A percentile compares a stretch with the other conserved stretches of the same genome.
Evolutionary conservation across 2,888 invertebrate genomes (phyloP).

Genomic region (Drosophila anomelani): DNA sequence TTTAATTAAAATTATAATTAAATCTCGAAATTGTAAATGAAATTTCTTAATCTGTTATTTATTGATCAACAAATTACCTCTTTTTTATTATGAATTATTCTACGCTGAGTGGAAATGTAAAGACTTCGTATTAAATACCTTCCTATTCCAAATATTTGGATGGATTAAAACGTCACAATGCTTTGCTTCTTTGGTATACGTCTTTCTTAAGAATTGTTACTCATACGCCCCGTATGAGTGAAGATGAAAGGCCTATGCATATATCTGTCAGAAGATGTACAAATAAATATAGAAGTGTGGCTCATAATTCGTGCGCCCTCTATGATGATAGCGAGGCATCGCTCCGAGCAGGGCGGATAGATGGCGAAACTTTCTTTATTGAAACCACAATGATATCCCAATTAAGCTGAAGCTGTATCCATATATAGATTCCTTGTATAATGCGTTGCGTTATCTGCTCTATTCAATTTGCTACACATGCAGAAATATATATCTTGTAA

Average conservation of each 20-base stretch:
- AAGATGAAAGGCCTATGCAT: constrained; percentile 40
- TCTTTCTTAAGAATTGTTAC: constrained; percentile 49
- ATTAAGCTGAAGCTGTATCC: constrained; percentile 1
- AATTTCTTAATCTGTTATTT: not conserved
- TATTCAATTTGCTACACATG: constrained; percentile 29
- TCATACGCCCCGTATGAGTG: constrained; percentile 46
- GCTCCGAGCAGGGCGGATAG: not conserved
- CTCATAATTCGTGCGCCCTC: not conserved
- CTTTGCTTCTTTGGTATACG: constrained; percentile 9
- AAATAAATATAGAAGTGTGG: constrained; percentile 17
- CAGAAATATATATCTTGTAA: not conserved
- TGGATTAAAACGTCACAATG: constrained; percentile 23
- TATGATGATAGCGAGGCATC: not conserved
- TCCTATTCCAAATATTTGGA: constrained; percentile 5
- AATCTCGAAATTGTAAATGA: too few species aligned
- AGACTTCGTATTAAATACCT: not conserved
- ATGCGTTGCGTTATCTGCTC: constrained; percentile 26
- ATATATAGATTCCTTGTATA: constrained; percentile 10
- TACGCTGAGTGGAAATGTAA: not conserved
- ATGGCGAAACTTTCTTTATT: constrained; percentile 10
- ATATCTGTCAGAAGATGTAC: not conserved
- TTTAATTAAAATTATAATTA: constrained; percentile 4
- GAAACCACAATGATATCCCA: constrained; percentile 12
- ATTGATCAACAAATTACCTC: not conserved
- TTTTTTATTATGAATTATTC: too few species aligned